Conservation (phyloP, 2,888 invertebrate genomes). For the Plagodis dolabraria region DNA sequence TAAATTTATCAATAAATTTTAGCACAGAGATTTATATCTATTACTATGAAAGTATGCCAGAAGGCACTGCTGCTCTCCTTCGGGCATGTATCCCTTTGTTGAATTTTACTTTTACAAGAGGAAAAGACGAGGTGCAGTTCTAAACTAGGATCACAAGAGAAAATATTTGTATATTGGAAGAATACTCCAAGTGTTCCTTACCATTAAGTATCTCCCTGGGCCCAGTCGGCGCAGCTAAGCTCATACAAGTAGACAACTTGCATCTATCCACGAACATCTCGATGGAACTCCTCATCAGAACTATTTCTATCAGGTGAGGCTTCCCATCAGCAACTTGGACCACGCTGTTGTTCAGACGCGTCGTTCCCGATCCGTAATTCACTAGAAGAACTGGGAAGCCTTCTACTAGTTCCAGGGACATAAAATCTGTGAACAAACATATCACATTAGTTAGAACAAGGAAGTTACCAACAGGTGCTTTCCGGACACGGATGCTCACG, state of each 20-base stretch:
- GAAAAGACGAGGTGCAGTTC: no score
- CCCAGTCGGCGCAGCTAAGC: constrained; percentile 88
- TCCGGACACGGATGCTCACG: no score
- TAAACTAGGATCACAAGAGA: no score
- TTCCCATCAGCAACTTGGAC: constrained; percentile 92
- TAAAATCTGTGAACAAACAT: constrained; percentile 88
- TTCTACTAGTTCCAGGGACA: constrained; percentile 93
- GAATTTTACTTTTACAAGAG: no score
- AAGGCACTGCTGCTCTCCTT: no score
- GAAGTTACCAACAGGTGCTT: no score
- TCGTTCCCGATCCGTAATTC: constrained; percentile 94
- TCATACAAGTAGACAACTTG: constrained; percentile 88
- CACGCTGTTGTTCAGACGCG: constrained; percentile 87
- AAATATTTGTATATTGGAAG: no score
- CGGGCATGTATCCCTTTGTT: no score
- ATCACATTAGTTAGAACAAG: no score
- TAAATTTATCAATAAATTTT: no score
- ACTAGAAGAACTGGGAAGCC: constrained; percentile 94
- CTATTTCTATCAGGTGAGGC: constrained; percentile 94
- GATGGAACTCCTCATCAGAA: constrained; percentile 86
- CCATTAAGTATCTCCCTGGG: constrained; percentile 90
- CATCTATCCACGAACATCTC: constrained; percentile 93
- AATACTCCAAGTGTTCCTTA: constrained; percentile 43
- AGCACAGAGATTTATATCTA: no score
- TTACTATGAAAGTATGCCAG: no score